Percentiles rank a stretch among this genome's conserved stretches.
Conservation (phyloP, 2,797 vertebrate species). For the Hapalemur alaotrensis region DNA sequence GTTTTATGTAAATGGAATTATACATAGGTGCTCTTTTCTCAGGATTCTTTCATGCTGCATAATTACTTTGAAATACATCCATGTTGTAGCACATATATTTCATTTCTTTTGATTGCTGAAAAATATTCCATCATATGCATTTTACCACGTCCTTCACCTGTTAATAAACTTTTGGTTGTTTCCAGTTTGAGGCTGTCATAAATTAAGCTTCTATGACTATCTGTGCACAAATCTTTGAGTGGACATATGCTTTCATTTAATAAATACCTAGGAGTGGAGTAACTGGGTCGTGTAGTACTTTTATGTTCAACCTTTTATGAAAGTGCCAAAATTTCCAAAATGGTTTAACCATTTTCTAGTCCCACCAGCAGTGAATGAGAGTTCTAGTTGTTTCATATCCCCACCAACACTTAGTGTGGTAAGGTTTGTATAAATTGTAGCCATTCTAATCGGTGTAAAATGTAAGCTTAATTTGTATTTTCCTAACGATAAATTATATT, state of each 20-base stretch:
- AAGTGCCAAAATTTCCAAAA: neutral
- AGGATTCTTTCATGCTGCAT: neutral
- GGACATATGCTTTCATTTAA: neutral
- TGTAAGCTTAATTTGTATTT: neutral
- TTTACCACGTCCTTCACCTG: neutral
- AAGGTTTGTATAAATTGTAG: neutral
- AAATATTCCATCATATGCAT: neutral
- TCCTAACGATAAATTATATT: neutral
- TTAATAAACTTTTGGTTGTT: neutral
- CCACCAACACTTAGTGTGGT: neutral
- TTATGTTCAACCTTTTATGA: neutral
- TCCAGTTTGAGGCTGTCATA: neutral
- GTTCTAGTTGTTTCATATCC: neutral
- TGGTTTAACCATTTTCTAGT: neutral
- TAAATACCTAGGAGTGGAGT: neutral
- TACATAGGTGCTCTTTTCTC: neutral
- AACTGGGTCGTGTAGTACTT: neutral
- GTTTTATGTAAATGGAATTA: neutral
- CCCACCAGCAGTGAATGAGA: neutral
- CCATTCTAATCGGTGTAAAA: neutral
- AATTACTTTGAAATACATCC: conserved; percentile 1
- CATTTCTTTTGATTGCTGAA: neutral
- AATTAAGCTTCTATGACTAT: neutral
- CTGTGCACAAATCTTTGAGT: neutral
- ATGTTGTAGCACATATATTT: neutral